A percentile compares a stretch with the other conserved stretches of the same genome.
Conservation (phyloP, 2,888 invertebrate genomes). For the Camptogramma bilineatum region DNA sequence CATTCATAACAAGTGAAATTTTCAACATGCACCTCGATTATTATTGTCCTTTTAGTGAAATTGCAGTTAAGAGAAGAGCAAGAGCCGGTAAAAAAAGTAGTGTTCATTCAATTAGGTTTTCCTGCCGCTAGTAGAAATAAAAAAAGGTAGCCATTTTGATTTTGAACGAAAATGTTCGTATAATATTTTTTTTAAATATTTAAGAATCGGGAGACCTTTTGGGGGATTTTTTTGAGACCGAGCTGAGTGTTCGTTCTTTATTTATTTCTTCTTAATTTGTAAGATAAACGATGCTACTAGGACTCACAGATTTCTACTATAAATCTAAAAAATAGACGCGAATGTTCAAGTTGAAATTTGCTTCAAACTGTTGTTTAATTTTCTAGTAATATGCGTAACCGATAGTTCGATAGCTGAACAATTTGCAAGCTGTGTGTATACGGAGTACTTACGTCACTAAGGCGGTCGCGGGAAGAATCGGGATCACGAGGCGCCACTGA, state of each 20-base stretch:
- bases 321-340: slow-evolving; percentile 12
- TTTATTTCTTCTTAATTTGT: slow-evolving; percentile 30
- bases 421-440: slow-evolving; percentile 36
- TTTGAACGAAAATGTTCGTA: not conserved
- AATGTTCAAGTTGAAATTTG: slow-evolving; percentile 20
- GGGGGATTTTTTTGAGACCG: not conserved
- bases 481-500: slow-evolving; percentile 91
- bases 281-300: slow-evolving; percentile 15
- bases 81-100: slow-evolving; percentile 7
- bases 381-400: slow-evolving; percentile 36
- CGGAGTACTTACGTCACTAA: slow-evolving; percentile 91
- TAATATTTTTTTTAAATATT: not conserved
- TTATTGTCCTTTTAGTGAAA: slow-evolving; percentile 2
- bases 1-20: slow-evolving; percentile 19
- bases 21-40: slow-evolving; percentile 21
- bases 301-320: slow-evolving; percentile 6
- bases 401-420: slow-evolving; percentile 39
- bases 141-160: not conserved
- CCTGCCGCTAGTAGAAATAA: not conserved
- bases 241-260: slow-evolving; percentile 21
- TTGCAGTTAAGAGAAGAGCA: slow-evolving; percentile 5
- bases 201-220: not conserved
- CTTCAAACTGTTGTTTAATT: slow-evolving; percentile 18
- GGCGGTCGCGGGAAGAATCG: slow-evolving; percentile 93
- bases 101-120: not conserved